phyloP scores from a whole-genome alignment of 1,140 invertebrate species.

The Drosophila biarmipes region DNA sequence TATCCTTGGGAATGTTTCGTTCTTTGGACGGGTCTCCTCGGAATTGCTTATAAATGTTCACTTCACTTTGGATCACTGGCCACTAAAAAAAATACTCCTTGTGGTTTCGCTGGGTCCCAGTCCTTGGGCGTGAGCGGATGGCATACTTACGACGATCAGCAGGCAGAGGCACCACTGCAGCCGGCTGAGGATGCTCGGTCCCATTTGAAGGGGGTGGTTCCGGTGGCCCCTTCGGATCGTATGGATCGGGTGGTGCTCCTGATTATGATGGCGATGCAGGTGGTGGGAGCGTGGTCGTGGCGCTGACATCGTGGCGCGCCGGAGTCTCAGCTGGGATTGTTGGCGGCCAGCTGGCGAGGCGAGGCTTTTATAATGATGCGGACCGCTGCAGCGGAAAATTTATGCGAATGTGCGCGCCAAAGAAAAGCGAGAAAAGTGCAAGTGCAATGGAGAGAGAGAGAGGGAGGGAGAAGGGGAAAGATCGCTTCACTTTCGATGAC shows the following conservation, averaged over 20 bases:
- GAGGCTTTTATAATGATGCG: slow-evolving; percentile 79
- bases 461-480: slow-evolving; percentile 14
- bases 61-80: slow-evolving; percentile 10
- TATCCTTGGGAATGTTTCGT: too few species aligned
- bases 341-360: slow-evolving; percentile 54
- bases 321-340: slow-evolving; percentile 73
- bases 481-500: slow-evolving; percentile 62
- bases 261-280: slow-evolving; percentile 13
- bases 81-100: slow-evolving; percentile 23
- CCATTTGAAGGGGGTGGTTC: not conserved
- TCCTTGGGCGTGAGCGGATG: not conserved
- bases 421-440: slow-evolving; percentile 35
- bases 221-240: not conserved
- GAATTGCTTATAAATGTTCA: not conserved
- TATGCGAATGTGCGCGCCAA: slow-evolving; percentile 67
- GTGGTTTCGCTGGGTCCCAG: not conserved
- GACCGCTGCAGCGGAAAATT: slow-evolving; percentile 77
- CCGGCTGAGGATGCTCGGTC: slow-evolving; percentile 1
- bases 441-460: slow-evolving; percentile 11
- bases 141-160: slow-evolving; percentile 35
- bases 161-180: slow-evolving; percentile 32
- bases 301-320: slow-evolving; percentile 71
- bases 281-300: slow-evolving; percentile 38
- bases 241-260: not conserved
- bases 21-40: too few species aligned